Percentiles rank a stretch among this genome's conserved stretches.
Evolutionary conservation across 2,888 invertebrate genomes (phyloP).

Genomic region (Sinotaia quadrata): DNA sequence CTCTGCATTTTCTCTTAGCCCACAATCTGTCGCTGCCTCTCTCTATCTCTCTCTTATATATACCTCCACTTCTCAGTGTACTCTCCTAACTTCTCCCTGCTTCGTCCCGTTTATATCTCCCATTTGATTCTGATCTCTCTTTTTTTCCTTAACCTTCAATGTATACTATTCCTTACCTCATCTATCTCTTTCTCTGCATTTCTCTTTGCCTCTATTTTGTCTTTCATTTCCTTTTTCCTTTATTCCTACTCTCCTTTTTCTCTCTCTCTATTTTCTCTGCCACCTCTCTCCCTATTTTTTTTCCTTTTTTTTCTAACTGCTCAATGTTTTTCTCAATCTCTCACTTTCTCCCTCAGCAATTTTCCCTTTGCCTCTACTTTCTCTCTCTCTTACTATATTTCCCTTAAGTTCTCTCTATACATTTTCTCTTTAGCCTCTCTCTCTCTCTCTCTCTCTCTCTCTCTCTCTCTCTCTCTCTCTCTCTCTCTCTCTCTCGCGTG

Average conservation of each 20-base stretch:
- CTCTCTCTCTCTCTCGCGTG: background rate
- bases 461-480: background rate
- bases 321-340: too few species aligned
- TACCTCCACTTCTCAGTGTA: too few species aligned
- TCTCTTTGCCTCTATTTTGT: background rate
- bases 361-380: background rate
- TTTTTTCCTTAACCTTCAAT: background rate
- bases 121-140: too few species aligned
- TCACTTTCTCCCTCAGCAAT: too few species aligned
- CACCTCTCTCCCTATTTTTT: constrained; percentile 6
- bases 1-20: too few species aligned
- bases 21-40: too few species aligned
- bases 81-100: too few species aligned
- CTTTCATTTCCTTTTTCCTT: background rate
- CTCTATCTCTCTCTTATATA: too few species aligned
- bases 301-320: too few species aligned
- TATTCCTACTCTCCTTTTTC: background rate
- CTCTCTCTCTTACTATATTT: background rate
- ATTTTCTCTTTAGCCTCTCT: background rate
- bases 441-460: constrained; percentile 1
- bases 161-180: too few species aligned
- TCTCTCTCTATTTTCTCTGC: background rate
- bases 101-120: too few species aligned
- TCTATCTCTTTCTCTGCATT: too few species aligned
- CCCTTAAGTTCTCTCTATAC: background rate